Percentiles rank a stretch among this genome's conserved stretches.
Conservation (phyloP, 2,888 invertebrate genomes). For the Panzeria rudis region DNA sequence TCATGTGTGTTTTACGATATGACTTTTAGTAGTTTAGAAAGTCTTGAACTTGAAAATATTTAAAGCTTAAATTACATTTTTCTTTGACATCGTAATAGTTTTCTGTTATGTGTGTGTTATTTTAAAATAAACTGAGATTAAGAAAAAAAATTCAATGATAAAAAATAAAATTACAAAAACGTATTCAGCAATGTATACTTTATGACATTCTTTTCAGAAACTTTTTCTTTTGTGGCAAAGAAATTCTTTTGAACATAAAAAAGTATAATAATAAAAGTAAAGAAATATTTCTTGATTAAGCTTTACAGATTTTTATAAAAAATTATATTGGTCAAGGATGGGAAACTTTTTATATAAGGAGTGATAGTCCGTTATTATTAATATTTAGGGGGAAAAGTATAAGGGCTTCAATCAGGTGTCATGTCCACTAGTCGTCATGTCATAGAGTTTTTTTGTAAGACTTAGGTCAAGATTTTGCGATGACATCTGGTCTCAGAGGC, state of each 20-base stretch:
- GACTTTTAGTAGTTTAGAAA: conserved; percentile 25
- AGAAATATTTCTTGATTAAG: conserved; percentile 2
- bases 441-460: too few relatives aligned
- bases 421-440: too few relatives aligned
- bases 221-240: neutral
- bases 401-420: too few relatives aligned
- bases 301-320: neutral
- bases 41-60: conserved; percentile 30
- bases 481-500: too few relatives aligned
- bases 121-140: neutral
- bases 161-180: neutral
- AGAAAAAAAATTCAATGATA: conserved; percentile 13
- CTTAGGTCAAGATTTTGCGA: too few relatives aligned
- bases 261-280: neutral
- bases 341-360: neutral
- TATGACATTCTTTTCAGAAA: neutral
- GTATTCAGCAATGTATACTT: neutral
- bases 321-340: neutral
- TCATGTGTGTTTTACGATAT: conserved; percentile 22
- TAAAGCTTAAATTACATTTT: conserved; percentile 29
- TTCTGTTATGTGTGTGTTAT: neutral
- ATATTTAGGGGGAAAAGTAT: too few relatives aligned
- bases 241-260: neutral
- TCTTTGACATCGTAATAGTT: neutral
- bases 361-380: neutral